phyloP scores from a whole-genome alignment of 2,113 vertebrate species.

The Acanthisitta chloris region DNA sequence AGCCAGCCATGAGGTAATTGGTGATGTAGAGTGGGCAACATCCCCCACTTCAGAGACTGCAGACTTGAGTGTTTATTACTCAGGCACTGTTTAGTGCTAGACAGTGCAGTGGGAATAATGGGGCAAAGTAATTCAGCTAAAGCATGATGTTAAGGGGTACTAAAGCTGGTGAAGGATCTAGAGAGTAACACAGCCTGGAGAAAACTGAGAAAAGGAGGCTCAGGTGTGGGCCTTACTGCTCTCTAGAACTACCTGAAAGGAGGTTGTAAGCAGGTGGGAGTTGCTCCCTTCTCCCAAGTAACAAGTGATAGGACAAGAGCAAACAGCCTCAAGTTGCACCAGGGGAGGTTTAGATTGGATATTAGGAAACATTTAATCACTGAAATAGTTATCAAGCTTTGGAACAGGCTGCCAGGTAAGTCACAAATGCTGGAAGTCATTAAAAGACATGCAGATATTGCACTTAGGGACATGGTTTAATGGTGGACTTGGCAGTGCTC shows the following conservation, averaged over 20 bases:
- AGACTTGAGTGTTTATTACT: background rate
- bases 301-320: background rate
- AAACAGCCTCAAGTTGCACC: background rate
- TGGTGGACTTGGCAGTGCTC: background rate
- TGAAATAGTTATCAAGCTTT: background rate
- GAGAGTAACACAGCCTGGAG: background rate
- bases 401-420: background rate
- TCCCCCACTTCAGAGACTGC: background rate
- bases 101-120: background rate
- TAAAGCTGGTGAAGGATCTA: background rate
- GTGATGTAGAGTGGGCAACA: background rate
- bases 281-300: background rate
- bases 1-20: background rate
- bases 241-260: background rate
- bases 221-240: background rate
- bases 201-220: background rate
- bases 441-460: background rate
- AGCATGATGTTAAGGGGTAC: background rate
- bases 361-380: background rate
- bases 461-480: rapidly evolving
- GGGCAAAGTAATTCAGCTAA: background rate
- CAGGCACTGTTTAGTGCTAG: background rate
- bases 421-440: background rate
- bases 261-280: background rate
- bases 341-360: background rate